phyloP scores from a whole-genome alignment of 2,888 invertebrate species.

The Endomychus coccineus region DNA sequence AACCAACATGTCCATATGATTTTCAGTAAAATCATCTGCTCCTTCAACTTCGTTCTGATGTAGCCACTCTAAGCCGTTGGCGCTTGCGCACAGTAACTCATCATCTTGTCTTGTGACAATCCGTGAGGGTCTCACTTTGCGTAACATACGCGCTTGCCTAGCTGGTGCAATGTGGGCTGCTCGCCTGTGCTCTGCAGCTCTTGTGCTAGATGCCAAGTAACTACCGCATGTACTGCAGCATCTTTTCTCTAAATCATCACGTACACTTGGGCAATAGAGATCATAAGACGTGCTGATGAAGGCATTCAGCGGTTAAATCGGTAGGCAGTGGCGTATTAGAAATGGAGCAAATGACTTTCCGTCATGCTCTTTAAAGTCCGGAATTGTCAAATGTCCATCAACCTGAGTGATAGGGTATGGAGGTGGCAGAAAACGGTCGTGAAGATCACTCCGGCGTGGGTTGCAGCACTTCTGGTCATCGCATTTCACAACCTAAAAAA shows the following conservation, averaged over 20 bases:
- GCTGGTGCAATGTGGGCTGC: constrained; percentile 5
- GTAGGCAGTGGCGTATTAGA: constrained; percentile 1
- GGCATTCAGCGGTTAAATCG: constrained; percentile 1
- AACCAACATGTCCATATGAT: constrained; percentile 1
- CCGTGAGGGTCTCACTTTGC: constrained; percentile 4
- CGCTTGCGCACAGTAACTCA: constrained; percentile 1
- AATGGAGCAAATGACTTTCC: constrained; percentile 1
- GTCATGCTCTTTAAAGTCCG: constrained; percentile 1
- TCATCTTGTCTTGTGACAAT: constrained; percentile 5
- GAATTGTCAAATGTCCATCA: constrained; percentile 1
- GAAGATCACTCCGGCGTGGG: constrained; percentile 1
- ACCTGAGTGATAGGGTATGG: constrained; percentile 1
- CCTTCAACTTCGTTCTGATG: constrained; percentile 1
- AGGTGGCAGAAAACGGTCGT: constrained; percentile 1
- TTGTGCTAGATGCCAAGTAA: constrained; percentile 5
- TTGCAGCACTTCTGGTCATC: constrained; percentile 1
- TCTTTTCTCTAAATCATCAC: constrained; percentile 6
- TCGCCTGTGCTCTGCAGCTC: constrained; percentile 6
- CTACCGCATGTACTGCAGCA: constrained; percentile 4
- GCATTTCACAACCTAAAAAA: constrained; percentile 1
- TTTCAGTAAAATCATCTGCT: constrained; percentile 1
- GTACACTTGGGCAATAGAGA: constrained; percentile 4
- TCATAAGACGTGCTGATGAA: constrained; percentile 4
- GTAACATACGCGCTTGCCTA: constrained; percentile 4
- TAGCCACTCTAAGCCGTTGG: constrained; percentile 1